Evolutionary conservation across 2,888 invertebrate genomes (phyloP), one percentile per base, ranked within the genome.

Genomic region (Tiliacea aurago): DNA sequence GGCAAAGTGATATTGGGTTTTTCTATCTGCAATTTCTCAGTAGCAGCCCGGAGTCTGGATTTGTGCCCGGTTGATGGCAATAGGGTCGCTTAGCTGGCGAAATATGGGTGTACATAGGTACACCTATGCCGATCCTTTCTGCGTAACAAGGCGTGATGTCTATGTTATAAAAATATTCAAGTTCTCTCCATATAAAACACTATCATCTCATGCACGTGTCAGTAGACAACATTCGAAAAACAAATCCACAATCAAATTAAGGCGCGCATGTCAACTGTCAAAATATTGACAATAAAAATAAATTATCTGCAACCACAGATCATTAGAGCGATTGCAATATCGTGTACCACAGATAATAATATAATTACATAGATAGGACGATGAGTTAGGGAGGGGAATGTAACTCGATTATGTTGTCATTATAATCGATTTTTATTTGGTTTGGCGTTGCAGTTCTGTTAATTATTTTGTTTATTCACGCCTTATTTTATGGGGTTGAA

Each of bases 341-440:
- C 78, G 51, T 84, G 84, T 84, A 53, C 55, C 80, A 78, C 70
- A 84, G 84, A 84, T 84, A 78, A 65, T 84, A 84, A 84, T 82
- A 70, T 65, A 80, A 86, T 85, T 85, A 84, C 47, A 10, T 0
- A 62, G 84, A 85, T 85, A 82, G n/a, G 67, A 71, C 28, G 73
- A 65, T 47, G 67, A 55, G 53, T 69, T 67, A 74, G 71, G 33
- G 69, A 78, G 78, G 77, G 81, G 76, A 74, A 43, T 13, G 61
- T 83, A 74, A 84, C 45, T 71, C 9, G 70, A 84, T 85, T 83
- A 71, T 51, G 65, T 37, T 9, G 6, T 55, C 37, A 64, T 77
- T 71, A 63, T 59, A 71, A 74, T 84, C 56, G 59, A 70, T 63
- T 41, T 69, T 78, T 59, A 66, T 83, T 73, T 59, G n/a, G 13